These are phyloP conservation scores for Molossus alvarezi DNA, from an alignment of 2,797 vertebrate genomes.

Conservation along the genomic window DNA sequence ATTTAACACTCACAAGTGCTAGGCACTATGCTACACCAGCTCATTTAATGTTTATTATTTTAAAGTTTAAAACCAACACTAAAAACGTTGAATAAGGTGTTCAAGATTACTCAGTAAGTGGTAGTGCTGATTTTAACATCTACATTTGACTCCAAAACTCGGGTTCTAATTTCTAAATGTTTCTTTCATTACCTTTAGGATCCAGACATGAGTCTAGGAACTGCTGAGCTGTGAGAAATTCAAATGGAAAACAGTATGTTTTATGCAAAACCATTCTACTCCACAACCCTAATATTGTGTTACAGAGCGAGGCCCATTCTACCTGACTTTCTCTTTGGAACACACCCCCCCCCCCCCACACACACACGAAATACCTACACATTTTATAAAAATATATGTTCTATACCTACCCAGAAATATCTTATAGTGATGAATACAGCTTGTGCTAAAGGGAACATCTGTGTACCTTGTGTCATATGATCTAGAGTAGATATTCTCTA, in stretches of 20 bases:
- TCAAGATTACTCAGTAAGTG: not conserved
- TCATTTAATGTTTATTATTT: not conserved
- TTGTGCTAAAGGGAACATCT: not conserved
- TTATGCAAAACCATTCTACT: not conserved
- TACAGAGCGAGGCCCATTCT: not conserved
- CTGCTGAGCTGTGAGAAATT: not conserved
- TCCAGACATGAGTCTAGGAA: not conserved
- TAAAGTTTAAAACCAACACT: not conserved
- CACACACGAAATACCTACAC: not conserved
- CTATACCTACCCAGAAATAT: not conserved
- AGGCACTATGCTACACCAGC: not conserved
- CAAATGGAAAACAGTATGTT: not conserved
- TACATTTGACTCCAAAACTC: not conserved
- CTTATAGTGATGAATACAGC: not conserved
- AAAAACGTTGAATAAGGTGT: not conserved
- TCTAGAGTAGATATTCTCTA: not conserved
- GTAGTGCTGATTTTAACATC: not conserved
- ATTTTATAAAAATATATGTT: not conserved
- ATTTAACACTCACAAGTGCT: not conserved
- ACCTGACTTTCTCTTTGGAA: not conserved
- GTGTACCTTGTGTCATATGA: not conserved
- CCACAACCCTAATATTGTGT: not conserved
- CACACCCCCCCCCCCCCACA: not conserved
- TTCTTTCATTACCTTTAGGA: not conserved
- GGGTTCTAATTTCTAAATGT: not conserved